Conservation (phyloP, 2,888 invertebrate species). For the Sminthurides aquaticus region DNA sequence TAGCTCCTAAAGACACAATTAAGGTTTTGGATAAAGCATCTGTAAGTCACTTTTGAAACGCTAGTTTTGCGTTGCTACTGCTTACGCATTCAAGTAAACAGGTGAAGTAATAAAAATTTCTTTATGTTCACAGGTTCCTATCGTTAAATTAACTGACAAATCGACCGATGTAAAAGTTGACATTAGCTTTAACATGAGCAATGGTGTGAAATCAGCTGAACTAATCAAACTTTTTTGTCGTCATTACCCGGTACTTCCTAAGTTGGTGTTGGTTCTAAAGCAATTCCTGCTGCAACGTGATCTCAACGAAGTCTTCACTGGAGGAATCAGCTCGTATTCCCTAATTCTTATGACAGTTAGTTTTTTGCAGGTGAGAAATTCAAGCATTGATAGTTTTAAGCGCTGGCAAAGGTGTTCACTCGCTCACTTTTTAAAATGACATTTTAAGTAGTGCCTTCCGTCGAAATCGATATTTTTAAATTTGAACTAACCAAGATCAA, state of each 20-base stretch:
- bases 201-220: conserved; percentile 93
- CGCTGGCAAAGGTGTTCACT: too few relatives aligned
- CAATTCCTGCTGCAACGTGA: conserved; percentile 96
- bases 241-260: conserved; percentile 81
- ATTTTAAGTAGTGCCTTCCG: too few relatives aligned
- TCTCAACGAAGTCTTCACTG: conserved; percentile 98
- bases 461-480: too few relatives aligned
- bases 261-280: conserved; percentile 93
- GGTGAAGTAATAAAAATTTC: too few relatives aligned
- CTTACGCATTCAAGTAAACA: too few relatives aligned
- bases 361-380: conserved; percentile 66
- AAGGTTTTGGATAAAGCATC: conserved; percentile 97
- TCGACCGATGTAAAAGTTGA: conserved; percentile 86
- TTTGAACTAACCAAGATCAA: too few relatives aligned
- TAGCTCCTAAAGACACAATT: conserved; percentile 80
- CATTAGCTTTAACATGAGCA: conserved; percentile 98
- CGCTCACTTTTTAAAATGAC: too few relatives aligned
- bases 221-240: conserved; percentile 85
- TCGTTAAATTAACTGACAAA: conserved; percentile 90
- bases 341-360: conserved; percentile 97
- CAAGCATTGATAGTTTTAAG: neutral
- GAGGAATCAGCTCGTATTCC: conserved; percentile 98
- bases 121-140: conserved; percentile 59
- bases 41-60: conserved; percentile 53
- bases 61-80: too few relatives aligned